Evolutionary conservation across 2,113 vertebrate species (phyloP).

Genomic region (Mellivora capensis): DNA sequence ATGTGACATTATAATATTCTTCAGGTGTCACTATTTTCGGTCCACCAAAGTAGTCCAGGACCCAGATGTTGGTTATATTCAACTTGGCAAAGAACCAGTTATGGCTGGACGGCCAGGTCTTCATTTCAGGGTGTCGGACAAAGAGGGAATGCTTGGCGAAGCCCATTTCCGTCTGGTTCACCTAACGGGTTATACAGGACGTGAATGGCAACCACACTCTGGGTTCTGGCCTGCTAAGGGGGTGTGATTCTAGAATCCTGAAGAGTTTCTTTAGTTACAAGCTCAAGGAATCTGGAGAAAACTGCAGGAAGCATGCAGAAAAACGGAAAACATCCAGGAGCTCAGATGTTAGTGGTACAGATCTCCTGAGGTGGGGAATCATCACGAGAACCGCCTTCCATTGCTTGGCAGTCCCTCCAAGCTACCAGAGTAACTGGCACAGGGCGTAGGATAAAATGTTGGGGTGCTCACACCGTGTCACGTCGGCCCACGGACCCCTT

Average conservation of each 20-base stretch:
- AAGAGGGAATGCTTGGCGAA: constrained; percentile 89
- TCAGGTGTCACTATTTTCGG: constrained; percentile 91
- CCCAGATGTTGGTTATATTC: constrained; percentile 95
- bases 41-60: constrained; percentile 96
- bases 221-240: background rate
- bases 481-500: fast-evolving
- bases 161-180: constrained; percentile 86
- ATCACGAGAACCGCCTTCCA: fast-evolving
- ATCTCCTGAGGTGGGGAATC: background rate
- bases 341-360: background rate
- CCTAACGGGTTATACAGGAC: constrained; percentile 77
- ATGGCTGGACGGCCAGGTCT: constrained; percentile 91
- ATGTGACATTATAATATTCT: constrained; percentile 89
- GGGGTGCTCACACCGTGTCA: fast-evolving
- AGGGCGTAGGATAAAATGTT: background rate
- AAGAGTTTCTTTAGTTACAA: background rate
- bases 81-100: constrained; percentile 96
- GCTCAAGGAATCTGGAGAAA: background rate
- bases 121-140: constrained; percentile 94
- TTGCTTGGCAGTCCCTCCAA: background rate
- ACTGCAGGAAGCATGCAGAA: background rate
- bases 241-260: background rate
- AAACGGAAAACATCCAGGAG: background rate
- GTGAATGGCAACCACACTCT: background rate
- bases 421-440: too few relatives aligned